Percentiles rank a stretch among this genome's conserved stretches.
phyloP scores from a whole-genome alignment of 2,113 vertebrate species.

The Hyperopisus bebe region DNA sequence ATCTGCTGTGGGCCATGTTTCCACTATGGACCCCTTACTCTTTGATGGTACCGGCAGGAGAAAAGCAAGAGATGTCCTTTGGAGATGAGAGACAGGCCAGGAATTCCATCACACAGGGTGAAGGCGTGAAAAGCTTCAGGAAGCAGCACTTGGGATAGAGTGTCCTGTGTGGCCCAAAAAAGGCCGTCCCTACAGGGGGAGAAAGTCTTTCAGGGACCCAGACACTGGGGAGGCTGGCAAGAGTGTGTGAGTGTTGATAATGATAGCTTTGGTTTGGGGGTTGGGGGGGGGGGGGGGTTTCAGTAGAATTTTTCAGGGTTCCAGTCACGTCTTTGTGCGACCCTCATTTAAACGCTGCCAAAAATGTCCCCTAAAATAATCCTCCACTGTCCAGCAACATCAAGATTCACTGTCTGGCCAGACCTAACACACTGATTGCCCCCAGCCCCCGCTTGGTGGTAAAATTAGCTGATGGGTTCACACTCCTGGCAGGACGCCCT shows the following conservation, averaged over 20 bases:
- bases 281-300: not conserved
- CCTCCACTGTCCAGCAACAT: conserved; percentile 41
- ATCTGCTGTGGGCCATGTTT: not conserved
- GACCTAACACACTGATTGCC: conserved; percentile 41
- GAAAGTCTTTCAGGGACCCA: not conserved
- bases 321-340: not conserved
- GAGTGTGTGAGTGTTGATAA: not conserved
- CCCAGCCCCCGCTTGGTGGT: conserved; percentile 28
- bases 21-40: not conserved
- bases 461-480: conserved; percentile 41
- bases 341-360: conserved; percentile 29
- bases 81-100: not conserved
- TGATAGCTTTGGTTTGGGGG: not conserved
- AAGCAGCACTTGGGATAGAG: not conserved
- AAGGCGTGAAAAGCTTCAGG: not conserved
- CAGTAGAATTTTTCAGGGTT: not conserved
- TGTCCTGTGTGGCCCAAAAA: not conserved
- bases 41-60: not conserved
- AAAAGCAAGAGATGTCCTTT: not conserved
- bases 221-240: not conserved
- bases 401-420: conserved; percentile 55
- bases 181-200: not conserved
- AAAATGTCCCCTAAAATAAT: conserved; percentile 46
- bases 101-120: not conserved
- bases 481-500: not conserved